Evolutionary conservation across 2,888 invertebrate genomes (phyloP), one percentile per base, ranked within the genome.

Genomic region (Laspeyria flexula): DNA sequence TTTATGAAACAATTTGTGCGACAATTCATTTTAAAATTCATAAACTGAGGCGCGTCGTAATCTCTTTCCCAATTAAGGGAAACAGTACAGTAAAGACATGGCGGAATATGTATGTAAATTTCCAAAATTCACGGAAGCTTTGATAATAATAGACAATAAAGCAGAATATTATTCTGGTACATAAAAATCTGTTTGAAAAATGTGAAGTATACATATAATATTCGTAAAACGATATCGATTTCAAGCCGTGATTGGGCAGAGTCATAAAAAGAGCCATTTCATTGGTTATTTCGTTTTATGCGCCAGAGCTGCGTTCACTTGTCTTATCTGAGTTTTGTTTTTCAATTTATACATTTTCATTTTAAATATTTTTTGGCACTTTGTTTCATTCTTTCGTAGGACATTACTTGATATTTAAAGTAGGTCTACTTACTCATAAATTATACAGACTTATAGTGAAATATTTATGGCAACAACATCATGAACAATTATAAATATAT

Each of bases 251-350:
- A 66, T 55, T 65, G 43, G 52, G 41, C 39, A 21, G 43, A 38
- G 50, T 50, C 49, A 47, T 70, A 60, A 66, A 65, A 58, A 21
- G 15, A 30, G 34, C 23, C 3, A 47, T 61, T 61, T 30, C 41
- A 44, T 44, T 9, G 43, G 48, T 46, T 65, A 49, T 52, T 51
- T 42, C 42, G 35, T 58, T 61, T 63, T 59, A 63, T 54, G 44
- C 11, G 46, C 48, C 40, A 35, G 21, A 34, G 43, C 16, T 15
- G 15, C 47, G 12, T 44, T 61, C 30, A 34, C 53, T 34, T 31
- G 31, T 47, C 39, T 47, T 59, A 45, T 48, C 50, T 47, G 25
- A 29, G 48, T 29, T 31, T 13, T 25, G 46, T 29, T 40, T 10
- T 11, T 12, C 3, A 46, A 25, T 50, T 44, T 50, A 23, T 37